Evolutionary conservation across 2,888 invertebrate species (phyloP).

Genomic region (Blera fallax): DNA sequence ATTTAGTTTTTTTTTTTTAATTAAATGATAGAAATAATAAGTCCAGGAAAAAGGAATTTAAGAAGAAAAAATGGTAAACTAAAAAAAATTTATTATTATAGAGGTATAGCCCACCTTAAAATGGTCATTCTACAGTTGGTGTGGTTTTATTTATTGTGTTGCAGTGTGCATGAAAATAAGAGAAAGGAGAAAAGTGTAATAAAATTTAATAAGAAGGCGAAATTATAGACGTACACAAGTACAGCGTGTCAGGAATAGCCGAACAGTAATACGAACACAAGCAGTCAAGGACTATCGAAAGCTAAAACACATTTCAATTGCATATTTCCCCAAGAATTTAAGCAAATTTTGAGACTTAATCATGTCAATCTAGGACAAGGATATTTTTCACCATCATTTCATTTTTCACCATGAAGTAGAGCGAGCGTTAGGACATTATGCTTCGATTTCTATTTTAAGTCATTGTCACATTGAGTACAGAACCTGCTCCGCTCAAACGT

Average conservation of each 20-base stretch:
- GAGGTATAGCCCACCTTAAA: constrained; percentile 55
- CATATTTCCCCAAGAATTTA: not conserved
- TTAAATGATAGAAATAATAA: not conserved
- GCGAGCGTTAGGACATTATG: too few relatives aligned
- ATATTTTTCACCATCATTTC: too few relatives aligned
- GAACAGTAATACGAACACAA: too few relatives aligned
- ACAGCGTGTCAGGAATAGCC: too few relatives aligned
- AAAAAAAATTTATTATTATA: not conserved
- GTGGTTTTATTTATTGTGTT: constrained; percentile 22
- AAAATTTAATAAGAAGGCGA: not conserved
- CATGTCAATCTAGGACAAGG: too few relatives aligned
- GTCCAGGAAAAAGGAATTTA: not conserved
- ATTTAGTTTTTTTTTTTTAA: not conserved
- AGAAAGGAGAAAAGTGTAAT: constrained; percentile 7
- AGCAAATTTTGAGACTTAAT: too few relatives aligned
- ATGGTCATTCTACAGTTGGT: constrained; percentile 48
- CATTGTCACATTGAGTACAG: too few relatives aligned
- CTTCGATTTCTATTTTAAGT: too few relatives aligned
- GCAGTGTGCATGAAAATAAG: constrained; percentile 58
- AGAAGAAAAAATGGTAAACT: not conserved
- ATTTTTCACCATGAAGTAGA: too few relatives aligned
- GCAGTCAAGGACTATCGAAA: too few relatives aligned
- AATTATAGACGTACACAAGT: not conserved
- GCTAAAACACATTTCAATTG: not conserved
- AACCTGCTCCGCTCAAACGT: too few relatives aligned